phyloP scores from a whole-genome alignment of 2,797 vertebrate species.

The Sphenopsis melanotis region DNA sequence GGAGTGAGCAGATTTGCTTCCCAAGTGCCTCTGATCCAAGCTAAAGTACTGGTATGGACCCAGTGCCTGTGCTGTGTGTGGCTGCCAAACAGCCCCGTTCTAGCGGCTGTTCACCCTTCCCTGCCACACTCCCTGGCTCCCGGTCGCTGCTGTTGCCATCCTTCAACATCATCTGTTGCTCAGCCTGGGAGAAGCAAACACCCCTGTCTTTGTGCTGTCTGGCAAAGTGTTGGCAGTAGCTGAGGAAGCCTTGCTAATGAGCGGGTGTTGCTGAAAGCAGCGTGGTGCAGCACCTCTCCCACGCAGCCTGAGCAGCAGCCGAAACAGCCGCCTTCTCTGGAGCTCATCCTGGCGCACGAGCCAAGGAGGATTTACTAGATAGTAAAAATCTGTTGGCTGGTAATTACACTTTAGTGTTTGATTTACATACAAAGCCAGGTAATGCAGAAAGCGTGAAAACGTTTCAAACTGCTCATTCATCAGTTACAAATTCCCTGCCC shows the following conservation, averaged over 20 bases:
- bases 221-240: not conserved
- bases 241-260: not conserved
- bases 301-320: not conserved
- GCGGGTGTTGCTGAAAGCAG: not conserved
- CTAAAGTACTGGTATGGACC: fast-evolving
- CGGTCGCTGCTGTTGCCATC: not conserved
- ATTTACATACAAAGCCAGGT: not conserved
- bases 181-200: not conserved
- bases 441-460: not conserved
- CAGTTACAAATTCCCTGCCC: not conserved
- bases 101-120: not conserved
- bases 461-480: not conserved
- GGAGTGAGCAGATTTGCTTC: not conserved
- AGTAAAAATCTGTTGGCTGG: not conserved
- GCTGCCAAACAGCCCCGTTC: not conserved
- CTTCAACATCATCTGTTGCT: not conserved
- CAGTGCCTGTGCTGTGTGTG: fast-evolving
- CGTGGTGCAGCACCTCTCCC: not conserved
- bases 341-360: not conserved
- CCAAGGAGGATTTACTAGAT: not conserved
- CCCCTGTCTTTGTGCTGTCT: fast-evolving
- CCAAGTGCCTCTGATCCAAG: not conserved
- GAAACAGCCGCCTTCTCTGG: not conserved
- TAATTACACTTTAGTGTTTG: not conserved
- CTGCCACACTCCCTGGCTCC: fast-evolving